These are phyloP conservation scores for Crocidura indochinensis DNA, from an alignment of 2,797 vertebrate species.

Conservation along the genomic window DNA sequence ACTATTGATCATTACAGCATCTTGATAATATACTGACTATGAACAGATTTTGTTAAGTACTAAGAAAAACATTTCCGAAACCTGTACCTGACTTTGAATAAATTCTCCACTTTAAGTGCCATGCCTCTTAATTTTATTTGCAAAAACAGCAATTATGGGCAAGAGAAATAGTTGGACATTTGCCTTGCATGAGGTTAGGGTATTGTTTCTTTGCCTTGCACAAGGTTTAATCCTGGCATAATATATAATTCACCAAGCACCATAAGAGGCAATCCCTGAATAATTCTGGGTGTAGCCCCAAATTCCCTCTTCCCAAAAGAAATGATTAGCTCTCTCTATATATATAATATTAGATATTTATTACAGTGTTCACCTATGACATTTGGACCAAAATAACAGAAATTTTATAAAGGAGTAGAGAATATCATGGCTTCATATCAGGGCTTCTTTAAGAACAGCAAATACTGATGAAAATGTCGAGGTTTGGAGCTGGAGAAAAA, in stretches of 20 bases:
- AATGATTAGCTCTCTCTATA: too few relatives aligned
- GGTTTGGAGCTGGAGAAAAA: neutral
- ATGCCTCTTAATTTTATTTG: neutral
- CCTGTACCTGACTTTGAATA: neutral
- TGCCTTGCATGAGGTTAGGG: too few relatives aligned
- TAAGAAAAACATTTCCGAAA: neutral
- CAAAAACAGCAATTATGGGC: too few relatives aligned
- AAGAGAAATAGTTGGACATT: too few relatives aligned
- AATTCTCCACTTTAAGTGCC: neutral
- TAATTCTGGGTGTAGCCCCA: too few relatives aligned
- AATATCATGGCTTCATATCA: neutral
- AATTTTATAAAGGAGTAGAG: slow-evolving; percentile 19
- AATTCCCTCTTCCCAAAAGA: too few relatives aligned
- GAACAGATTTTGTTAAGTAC: neutral
- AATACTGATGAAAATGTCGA: slow-evolving; percentile 7
- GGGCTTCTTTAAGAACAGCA: slow-evolving; percentile 33
- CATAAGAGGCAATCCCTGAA: too few relatives aligned
- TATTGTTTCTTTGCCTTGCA: too few relatives aligned
- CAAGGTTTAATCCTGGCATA: too few relatives aligned
- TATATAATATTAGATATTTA: neutral
- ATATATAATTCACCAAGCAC: too few relatives aligned
- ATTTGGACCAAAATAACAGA: neutral
- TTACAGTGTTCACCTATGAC: neutral
- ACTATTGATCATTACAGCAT: neutral
- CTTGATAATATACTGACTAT: too few relatives aligned